Conservation (phyloP, 2,888 invertebrate species). For the Hypselothyrea guttata region DNA sequence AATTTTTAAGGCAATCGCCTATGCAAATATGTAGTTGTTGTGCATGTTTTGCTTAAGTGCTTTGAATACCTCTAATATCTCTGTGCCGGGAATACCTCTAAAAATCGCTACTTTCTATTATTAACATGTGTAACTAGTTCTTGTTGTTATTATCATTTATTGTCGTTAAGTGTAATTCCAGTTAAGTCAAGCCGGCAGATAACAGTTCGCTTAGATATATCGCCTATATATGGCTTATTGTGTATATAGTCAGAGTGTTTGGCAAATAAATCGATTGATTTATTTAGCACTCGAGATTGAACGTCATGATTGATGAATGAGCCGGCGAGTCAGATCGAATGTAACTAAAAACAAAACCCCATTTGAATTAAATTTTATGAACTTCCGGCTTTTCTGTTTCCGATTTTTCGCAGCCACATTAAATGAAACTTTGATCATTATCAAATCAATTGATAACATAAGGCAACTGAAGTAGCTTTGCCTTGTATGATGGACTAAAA, state of each 20-base stretch:
- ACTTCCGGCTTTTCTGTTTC: too few relatives aligned
- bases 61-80: too few relatives aligned
- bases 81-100: too few relatives aligned
- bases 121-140: constrained; percentile 46
- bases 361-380: too few relatives aligned
- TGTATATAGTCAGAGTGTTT: constrained; percentile 38
- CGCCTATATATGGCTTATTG: constrained; percentile 23
- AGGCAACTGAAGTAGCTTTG: too few relatives aligned
- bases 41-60: constrained; percentile 30
- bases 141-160: constrained; percentile 9
- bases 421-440: too few relatives aligned
- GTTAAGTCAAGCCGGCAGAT: constrained; percentile 23
- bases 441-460: background rate
- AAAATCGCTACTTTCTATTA: background rate
- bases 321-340: constrained; percentile 5
- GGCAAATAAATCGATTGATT: constrained; percentile 46
- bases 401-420: too few relatives aligned
- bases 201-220: constrained; percentile 28
- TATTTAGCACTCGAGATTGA: constrained; percentile 24
- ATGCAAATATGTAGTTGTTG: constrained; percentile 61
- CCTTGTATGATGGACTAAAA: too few relatives aligned
- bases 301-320: constrained; percentile 9
- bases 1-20: constrained; percentile 7
- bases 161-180: constrained; percentile 19
- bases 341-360: background rate